These are phyloP conservation scores for Neofelis nebulosa DNA, from an alignment of 2,113 vertebrate species.

Conservation along the genomic window DNA sequence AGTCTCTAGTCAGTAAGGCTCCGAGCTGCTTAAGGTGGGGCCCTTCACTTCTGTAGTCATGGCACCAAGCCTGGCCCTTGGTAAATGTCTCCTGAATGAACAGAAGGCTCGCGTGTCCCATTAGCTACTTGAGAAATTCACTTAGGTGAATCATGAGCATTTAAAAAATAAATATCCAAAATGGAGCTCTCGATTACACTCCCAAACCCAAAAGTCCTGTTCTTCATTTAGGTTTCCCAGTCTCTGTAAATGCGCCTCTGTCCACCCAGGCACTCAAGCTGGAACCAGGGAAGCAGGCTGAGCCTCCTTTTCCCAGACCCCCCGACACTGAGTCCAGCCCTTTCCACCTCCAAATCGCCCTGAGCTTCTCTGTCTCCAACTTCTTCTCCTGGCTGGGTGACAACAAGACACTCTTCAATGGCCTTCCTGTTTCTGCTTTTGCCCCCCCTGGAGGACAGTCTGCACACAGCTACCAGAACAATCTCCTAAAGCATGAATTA, in stretches of 20 bases:
- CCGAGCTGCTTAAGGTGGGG: background rate
- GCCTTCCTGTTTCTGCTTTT: background rate
- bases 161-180: background rate
- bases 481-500: background rate
- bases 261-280: background rate
- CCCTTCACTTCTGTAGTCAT: background rate
- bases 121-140: background rate
- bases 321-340: no score
- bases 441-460: background rate
- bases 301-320: no score
- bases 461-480: background rate
- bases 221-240: background rate
- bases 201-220: no score
- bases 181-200: background rate
- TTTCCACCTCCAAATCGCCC: no score
- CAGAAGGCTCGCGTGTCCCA: background rate
- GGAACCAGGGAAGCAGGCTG: background rate
- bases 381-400: background rate
- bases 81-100: background rate
- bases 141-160: background rate
- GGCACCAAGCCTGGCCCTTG: background rate
- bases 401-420: background rate
- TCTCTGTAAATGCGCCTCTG: background rate
- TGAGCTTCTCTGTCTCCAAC: background rate
- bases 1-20: background rate